Evolutionary conservation across 2,797 vertebrate species (phyloP), one percentile per base, ranked within the genome.

Genomic region (Syngnathus acus): DNA sequence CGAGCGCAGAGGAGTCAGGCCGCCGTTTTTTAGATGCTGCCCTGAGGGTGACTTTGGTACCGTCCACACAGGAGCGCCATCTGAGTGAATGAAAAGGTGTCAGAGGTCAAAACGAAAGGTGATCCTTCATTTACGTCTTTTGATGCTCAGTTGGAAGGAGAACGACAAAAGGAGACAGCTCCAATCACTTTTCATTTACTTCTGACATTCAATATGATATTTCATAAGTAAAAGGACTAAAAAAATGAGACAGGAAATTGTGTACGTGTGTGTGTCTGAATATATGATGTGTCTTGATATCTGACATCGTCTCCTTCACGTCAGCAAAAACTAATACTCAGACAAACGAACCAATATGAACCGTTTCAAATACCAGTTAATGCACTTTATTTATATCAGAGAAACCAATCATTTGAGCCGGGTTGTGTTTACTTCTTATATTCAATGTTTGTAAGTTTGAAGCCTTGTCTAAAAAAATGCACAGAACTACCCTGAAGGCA

Each of bases 31-130:
- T 89, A 94, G 79, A 77, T 89, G 90, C 68, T 95, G 94, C 79
- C 89, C 86, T 57, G 94, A 95, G 75, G 93, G 92, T 0, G 94
- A 95, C 90, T 94, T 95, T 88, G 94, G 89, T 67, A 93, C 93
- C 68, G 90, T 92, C 95, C 95, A 98, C 88, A 92, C 92, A 85
- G 94, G 89, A 84, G 89, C 90, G 90, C 83, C 92, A 86, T 96
- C 96, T 98, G 88, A 79, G 92, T 74, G 37, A 55, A 77, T 0
- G 70, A 68, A 75, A 62, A 45, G 1, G 39, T 4, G 60, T 62
- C 42, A 62, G 21, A 23, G 60, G 11, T 19, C 10, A 62, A 45
- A 23, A 21, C 2, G 6, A 26, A 45, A 62, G 21, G 11, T 45
- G 40, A 26, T 45, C 13, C 16, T 62, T 62, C 40, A 62, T 26